These are phyloP conservation scores for Heliconius charithonia DNA, from an alignment of 2,888 invertebrate genomes.

Conservation along the genomic window DNA sequence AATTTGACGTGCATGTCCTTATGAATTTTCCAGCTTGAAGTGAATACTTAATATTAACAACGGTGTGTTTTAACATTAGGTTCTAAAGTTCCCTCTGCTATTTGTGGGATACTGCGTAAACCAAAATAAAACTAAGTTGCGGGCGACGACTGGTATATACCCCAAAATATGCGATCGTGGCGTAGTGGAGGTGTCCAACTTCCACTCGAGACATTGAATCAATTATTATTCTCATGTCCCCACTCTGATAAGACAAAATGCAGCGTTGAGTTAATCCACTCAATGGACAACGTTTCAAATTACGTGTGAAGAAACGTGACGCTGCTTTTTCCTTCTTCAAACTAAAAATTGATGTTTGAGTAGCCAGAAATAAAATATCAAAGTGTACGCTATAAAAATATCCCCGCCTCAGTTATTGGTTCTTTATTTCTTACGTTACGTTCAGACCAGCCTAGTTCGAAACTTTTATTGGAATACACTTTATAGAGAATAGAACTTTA, in stretches of 20 bases:
- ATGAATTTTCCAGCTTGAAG: too few relatives aligned
- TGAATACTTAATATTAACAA: neutral
- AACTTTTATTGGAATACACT: slow-evolving; percentile 41
- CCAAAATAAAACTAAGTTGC: neutral
- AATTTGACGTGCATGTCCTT: too few relatives aligned
- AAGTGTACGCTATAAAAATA: slow-evolving; percentile 35
- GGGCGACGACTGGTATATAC: too few relatives aligned
- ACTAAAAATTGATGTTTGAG: neutral
- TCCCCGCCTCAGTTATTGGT: slow-evolving; percentile 42
- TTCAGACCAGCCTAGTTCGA: slow-evolving; percentile 41
- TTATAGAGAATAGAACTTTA: neutral
- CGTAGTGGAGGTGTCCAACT: too few relatives aligned
- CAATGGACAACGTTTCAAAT: neutral
- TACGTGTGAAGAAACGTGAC: neutral
- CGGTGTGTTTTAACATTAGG: neutral
- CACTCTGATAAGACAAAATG: too few relatives aligned
- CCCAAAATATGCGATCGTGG: too few relatives aligned
- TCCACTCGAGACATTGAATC: too few relatives aligned
- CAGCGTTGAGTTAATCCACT: neutral
- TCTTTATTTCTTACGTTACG: slow-evolving; percentile 39
- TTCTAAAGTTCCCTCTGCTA: neutral
- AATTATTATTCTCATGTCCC: neutral
- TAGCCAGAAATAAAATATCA: slow-evolving; percentile 16
- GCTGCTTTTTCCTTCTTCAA: neutral
- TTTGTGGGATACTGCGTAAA: neutral